Percentiles rank a stretch among this genome's conserved stretches.
These are phyloP conservation scores for Strigamia maritima DNA, from an alignment of 2,888 invertebrate species.

Conservation along the genomic window DNA sequence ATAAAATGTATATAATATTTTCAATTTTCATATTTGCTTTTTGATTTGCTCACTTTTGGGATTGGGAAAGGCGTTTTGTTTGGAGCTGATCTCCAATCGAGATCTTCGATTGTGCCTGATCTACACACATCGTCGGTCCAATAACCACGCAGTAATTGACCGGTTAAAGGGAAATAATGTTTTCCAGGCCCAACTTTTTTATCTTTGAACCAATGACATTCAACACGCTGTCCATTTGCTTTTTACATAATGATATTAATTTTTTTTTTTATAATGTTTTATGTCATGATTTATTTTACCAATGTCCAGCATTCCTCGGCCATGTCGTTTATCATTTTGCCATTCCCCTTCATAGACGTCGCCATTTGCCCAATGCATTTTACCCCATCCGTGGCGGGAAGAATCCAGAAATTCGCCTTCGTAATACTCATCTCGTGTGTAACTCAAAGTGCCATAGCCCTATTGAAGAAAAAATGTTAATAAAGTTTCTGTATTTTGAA, in stretches of 20 bases:
- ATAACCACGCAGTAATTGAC: conserved; percentile 4
- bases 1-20: too few species aligned
- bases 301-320: conserved; percentile 34
- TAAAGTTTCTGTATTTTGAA: neutral
- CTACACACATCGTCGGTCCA: conserved; percentile 7
- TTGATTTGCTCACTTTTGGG: conserved; percentile 11
- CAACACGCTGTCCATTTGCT: conserved; percentile 30
- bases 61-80: conserved; percentile 26
- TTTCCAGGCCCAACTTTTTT: conserved; percentile 5
- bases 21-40: too few species aligned
- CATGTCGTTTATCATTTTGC: conserved; percentile 26
- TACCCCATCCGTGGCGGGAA: conserved; percentile 33
- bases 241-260: neutral
- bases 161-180: conserved; percentile 26
- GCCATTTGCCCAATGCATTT: conserved; percentile 29
- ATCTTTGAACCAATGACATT: neutral
- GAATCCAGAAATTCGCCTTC: conserved; percentile 26
- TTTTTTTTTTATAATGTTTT: neutral
- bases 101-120: conserved; percentile 34
- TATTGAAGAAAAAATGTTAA: neutral
- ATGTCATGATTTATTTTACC: neutral
- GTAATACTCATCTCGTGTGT: neutral
- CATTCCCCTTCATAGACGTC: conserved; percentile 39
- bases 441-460: conserved; percentile 1
- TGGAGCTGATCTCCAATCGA: conserved; percentile 4